A percentile compares a stretch with the other conserved stretches of the same genome.
phyloP scores from a whole-genome alignment of 2,113 vertebrate species.

The Lagopus muta region DNA sequence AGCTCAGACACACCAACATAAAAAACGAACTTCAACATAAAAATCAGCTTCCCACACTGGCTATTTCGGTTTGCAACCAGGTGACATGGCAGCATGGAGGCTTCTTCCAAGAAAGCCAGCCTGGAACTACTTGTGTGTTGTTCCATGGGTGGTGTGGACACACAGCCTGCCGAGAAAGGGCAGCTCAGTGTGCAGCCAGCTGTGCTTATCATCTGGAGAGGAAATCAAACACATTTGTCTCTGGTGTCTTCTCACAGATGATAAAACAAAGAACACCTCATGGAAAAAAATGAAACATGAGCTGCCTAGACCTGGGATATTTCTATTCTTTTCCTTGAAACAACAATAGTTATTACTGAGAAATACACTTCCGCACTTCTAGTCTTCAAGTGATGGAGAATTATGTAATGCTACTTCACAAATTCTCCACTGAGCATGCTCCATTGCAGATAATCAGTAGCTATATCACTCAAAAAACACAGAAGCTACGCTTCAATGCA shows the following conservation, averaged over 20 bases:
- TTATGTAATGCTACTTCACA: neutral
- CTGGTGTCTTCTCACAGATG: neutral
- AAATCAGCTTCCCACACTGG: neutral
- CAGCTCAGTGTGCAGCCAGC: neutral
- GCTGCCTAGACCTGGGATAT: neutral
- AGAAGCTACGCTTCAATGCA: neutral
- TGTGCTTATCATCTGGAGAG: neutral
- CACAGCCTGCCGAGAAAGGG: neutral
- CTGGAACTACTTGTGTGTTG: neutral
- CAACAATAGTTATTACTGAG: slow-evolving; percentile 11
- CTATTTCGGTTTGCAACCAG: neutral
- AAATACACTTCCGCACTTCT: neutral
- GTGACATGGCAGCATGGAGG: neutral
- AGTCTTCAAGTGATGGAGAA: neutral
- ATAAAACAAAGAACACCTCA: neutral
- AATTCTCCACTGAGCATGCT: neutral
- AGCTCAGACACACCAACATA: neutral
- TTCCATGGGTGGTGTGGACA: neutral
- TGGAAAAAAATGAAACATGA: slow-evolving; percentile 26
- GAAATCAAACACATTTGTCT: neutral
- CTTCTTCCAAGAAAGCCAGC: neutral
- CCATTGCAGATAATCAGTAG: neutral
- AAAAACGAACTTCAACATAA: neutral
- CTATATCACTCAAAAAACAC: neutral
- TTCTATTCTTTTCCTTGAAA: slow-evolving; percentile 15